Evolutionary conservation across 2,888 invertebrate genomes (phyloP).

Genomic region (Mythimna vitellina): DNA sequence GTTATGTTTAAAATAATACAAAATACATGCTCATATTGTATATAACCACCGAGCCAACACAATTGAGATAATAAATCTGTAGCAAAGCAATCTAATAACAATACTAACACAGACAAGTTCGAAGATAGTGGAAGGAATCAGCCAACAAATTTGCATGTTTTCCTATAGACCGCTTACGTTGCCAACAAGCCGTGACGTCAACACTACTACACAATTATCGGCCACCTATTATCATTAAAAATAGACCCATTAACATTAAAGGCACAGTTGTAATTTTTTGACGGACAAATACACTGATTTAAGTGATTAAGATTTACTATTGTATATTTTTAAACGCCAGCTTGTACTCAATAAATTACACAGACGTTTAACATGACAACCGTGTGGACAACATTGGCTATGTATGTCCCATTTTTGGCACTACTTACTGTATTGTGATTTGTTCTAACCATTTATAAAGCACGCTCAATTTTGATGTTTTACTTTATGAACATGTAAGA

Average conservation of each 20-base stretch:
- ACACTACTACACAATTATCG: conserved; percentile 63
- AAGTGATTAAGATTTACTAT: conserved; percentile 60
- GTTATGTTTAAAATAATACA: conserved; percentile 19
- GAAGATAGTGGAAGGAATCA: conserved; percentile 60
- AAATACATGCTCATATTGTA: conserved; percentile 25
- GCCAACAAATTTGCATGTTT: conserved; percentile 65
- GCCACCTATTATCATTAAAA: conserved; percentile 67
- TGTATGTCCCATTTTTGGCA: conserved; percentile 62
- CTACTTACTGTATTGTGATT: conserved; percentile 42
- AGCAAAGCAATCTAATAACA: conserved; percentile 54
- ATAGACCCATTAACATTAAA: conserved; percentile 66
- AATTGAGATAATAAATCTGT: conserved; percentile 56
- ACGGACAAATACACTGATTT: conserved; percentile 50
- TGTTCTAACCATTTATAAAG: conserved; percentile 48
- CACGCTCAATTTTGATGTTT: conserved; percentile 65
- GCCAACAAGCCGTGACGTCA: conserved; percentile 68
- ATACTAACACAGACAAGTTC: conserved; percentile 53
- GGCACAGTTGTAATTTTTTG: conserved; percentile 58
- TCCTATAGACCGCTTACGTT: conserved; percentile 56
- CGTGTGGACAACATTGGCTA: conserved; percentile 38
- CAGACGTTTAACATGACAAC: conserved; percentile 44
- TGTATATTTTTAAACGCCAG: conserved; percentile 51
- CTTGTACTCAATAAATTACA: conserved; percentile 54
- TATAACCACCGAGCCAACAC: conserved; percentile 19
- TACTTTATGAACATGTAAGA: conserved; percentile 68